These are phyloP conservation scores for Archilochus colubris DNA, from an alignment of 2,113 vertebrate genomes.

Conservation along the genomic window DNA sequence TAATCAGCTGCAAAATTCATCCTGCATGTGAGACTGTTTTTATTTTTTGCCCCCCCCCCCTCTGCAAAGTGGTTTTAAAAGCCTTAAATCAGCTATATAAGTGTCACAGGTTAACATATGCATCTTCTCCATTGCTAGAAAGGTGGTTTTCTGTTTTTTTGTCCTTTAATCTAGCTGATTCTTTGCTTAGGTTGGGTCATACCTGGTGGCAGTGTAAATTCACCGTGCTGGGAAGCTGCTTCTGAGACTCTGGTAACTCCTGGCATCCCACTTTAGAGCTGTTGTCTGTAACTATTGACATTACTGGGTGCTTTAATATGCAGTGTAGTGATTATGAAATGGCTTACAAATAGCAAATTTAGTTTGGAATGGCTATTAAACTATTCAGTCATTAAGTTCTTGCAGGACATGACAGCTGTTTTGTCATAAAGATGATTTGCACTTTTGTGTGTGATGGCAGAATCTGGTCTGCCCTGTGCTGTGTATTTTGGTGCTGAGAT, in stretches of 20 bases:
- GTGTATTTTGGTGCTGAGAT: neutral
- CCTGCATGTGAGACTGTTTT: neutral
- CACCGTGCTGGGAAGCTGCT: neutral
- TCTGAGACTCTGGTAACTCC: neutral
- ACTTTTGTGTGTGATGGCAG: neutral
- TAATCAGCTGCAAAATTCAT: neutral
- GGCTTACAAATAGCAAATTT: neutral
- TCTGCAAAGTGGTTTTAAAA: neutral
- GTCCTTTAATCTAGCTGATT: neutral
- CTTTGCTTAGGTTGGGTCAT: neutral
- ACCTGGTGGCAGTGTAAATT: neutral
- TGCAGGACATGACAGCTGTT: neutral
- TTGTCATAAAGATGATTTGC: neutral
- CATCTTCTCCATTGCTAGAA: neutral
- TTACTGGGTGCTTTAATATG: neutral
- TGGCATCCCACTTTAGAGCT: neutral
- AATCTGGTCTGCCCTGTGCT: neutral
- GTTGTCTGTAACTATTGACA: neutral
- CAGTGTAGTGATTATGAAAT: neutral
- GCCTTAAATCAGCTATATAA: neutral
- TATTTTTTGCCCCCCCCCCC: neutral
- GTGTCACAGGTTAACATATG: too few species aligned
- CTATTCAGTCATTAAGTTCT: neutral
- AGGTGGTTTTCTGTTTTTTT: neutral
- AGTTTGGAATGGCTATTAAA: neutral